Percentiles rank a stretch among this genome's conserved stretches.
phyloP scores from a whole-genome alignment of 2,797 vertebrate species.

The Mycteria americana region DNA sequence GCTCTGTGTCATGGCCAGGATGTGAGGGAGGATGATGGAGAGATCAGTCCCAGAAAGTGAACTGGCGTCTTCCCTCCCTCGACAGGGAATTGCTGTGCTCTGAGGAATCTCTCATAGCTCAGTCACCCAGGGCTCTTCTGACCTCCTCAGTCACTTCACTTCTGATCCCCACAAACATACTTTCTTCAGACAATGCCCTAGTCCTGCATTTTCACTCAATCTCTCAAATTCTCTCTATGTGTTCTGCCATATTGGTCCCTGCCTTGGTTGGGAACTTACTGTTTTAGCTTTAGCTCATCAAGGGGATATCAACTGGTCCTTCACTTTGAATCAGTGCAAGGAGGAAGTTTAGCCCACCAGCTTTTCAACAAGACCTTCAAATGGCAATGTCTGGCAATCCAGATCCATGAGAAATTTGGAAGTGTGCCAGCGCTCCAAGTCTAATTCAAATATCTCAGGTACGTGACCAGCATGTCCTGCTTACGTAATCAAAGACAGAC shows the following conservation, averaged over 20 bases:
- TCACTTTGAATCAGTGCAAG: not conserved
- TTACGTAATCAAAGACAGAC: not conserved
- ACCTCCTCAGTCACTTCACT: not conserved
- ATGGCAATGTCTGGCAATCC: not conserved
- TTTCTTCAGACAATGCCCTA: not conserved
- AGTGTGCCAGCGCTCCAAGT: not conserved
- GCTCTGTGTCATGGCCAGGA: not conserved
- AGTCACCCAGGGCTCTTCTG: not conserved
- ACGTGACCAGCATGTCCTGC: not conserved
- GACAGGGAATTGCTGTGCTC: not conserved
- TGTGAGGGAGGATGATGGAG: not conserved
- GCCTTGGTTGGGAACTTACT: not conserved
- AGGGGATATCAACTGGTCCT: not conserved
- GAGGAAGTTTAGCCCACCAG: not conserved
- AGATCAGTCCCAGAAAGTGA: not conserved
- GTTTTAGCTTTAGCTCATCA: not conserved
- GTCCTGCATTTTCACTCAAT: not conserved
- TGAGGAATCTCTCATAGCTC: not conserved
- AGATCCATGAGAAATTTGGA: not conserved
- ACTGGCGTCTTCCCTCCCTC: not conserved
- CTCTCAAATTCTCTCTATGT: not conserved
- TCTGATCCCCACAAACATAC: not conserved
- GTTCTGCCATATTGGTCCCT: not conserved
- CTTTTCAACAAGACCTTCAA: not conserved
- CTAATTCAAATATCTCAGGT: not conserved